Conservation (phyloP, 2,797 vertebrate genomes). For the Hafferia zeledoni region DNA sequence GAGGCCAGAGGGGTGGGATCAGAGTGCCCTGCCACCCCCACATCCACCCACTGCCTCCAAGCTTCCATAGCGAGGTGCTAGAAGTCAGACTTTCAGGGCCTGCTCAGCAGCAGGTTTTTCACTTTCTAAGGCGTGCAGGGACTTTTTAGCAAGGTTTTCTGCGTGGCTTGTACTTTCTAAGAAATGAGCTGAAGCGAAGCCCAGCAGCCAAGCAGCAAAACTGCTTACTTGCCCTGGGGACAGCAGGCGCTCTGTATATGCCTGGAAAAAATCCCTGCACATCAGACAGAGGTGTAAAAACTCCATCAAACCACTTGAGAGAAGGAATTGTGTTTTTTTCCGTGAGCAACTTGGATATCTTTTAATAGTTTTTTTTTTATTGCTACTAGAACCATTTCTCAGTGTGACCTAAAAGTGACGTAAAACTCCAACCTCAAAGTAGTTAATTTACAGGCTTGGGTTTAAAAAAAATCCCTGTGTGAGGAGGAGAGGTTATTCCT, state of each 20-base stretch:
- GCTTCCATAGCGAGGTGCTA: accelerated
- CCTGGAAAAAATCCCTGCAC: not conserved
- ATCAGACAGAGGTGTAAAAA: not conserved
- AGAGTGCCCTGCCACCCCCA: not conserved
- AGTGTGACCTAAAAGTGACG: not conserved
- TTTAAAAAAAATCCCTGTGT: not conserved
- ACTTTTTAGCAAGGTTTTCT: not conserved
- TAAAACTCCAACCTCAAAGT: not conserved
- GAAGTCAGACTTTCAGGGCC: not conserved
- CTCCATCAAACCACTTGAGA: not conserved
- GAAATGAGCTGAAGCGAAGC: conserved; percentile 24
- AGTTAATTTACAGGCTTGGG: not conserved
- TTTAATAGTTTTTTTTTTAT: not conserved
- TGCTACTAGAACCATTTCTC: not conserved
- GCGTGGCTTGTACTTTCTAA: conserved; percentile 29
- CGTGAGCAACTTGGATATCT: not conserved
- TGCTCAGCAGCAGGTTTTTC: not conserved
- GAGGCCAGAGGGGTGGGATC: not conserved
- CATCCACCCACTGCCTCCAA: accelerated
- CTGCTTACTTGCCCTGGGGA: not conserved
- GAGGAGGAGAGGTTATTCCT: not conserved
- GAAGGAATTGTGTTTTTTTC: not conserved
- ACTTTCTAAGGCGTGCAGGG: not conserved
- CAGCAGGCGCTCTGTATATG: accelerated
- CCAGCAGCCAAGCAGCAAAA: not conserved